Evolutionary conservation across 1,140 invertebrate species (phyloP).

Genomic region (Drosophila pandora): DNA sequence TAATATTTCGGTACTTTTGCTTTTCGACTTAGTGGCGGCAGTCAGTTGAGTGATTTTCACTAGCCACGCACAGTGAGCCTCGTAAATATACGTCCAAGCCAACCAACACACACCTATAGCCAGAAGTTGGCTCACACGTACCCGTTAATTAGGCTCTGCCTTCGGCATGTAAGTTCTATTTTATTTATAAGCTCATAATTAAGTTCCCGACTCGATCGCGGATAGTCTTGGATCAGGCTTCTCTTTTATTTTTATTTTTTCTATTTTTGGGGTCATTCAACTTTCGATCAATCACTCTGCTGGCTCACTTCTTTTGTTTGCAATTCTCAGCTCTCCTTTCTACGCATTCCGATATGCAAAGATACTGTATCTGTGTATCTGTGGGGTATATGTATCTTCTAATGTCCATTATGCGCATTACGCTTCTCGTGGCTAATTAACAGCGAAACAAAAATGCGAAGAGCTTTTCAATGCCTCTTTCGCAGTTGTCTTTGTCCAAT

Average conservation of each 20-base stretch:
- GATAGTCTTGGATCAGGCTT: conserved; percentile 20
- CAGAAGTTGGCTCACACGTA: conserved; percentile 6
- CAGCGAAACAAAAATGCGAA: conserved; percentile 51
- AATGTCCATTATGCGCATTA: conserved; percentile 59
- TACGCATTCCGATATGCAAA: conserved; percentile 26
- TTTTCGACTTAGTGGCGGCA: conserved; percentile 55
- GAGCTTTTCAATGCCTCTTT: conserved; percentile 51
- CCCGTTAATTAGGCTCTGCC: conserved; percentile 32
- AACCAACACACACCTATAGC: background rate
- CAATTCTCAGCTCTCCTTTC: conserved; percentile 29
- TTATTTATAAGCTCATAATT: conserved; percentile 57
- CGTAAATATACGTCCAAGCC: conserved; percentile 23
- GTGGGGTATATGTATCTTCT: conserved; percentile 36
- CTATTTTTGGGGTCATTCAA: conserved; percentile 53
- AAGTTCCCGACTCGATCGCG: conserved; percentile 36
- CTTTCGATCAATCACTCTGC: conserved; percentile 67
- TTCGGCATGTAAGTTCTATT: conserved; percentile 45
- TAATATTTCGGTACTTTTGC: conserved; percentile 69
- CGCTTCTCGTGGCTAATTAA: conserved; percentile 66
- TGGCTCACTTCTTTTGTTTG: conserved; percentile 43
- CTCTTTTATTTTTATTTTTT: no score
- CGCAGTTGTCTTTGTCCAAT: conserved; percentile 51
- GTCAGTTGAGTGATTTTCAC: conserved; percentile 40
- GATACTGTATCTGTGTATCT: conserved; percentile 6
- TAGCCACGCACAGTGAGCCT: conserved; percentile 64